Evolutionary conservation across 2,888 invertebrate species (phyloP).

Genomic region (Stenodera caucasica): DNA sequence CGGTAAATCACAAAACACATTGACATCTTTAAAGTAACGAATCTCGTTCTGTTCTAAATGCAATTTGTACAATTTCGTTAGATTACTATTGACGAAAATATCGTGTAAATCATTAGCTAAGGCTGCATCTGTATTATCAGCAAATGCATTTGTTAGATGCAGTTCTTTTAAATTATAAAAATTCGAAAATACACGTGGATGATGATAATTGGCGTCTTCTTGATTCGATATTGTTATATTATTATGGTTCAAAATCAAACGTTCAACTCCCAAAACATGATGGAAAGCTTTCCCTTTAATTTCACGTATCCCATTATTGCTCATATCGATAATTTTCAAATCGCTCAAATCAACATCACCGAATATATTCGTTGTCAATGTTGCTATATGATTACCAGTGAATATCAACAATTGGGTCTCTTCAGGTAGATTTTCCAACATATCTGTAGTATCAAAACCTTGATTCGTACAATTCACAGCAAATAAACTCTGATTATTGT

Average conservation of each 20-base stretch:
- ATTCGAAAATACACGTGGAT: conserved; percentile 71
- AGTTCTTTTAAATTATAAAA: conserved; percentile 69
- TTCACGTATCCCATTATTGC: conserved; percentile 69
- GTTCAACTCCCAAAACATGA: conserved; percentile 68
- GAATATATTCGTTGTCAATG: conserved; percentile 71
- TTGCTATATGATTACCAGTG: conserved; percentile 67
- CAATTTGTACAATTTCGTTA: conserved; percentile 67
- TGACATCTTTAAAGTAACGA: conserved; percentile 63
- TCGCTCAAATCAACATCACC: conserved; percentile 64
- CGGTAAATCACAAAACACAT: conserved; percentile 72
- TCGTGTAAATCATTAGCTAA: conserved; percentile 69
- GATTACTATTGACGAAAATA: conserved; percentile 69
- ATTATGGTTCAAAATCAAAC: conserved; percentile 72
- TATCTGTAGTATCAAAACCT: conserved; percentile 61
- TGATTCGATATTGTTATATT: conserved; percentile 64
- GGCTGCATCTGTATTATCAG: conserved; percentile 63
- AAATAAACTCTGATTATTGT: conserved; percentile 54
- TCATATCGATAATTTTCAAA: conserved; percentile 71
- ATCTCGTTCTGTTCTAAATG: conserved; percentile 80
- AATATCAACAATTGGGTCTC: conserved; percentile 72
- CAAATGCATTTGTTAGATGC: conserved; percentile 74
- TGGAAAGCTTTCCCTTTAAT: conserved; percentile 76
- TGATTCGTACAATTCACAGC: conserved; percentile 73
- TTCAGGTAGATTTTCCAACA: conserved; percentile 65
- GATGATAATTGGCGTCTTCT: conserved; percentile 62